These are phyloP conservation scores for Scylla paramamosain DNA, from an alignment of 1,140 invertebrate species.

Conservation along the genomic window DNA sequence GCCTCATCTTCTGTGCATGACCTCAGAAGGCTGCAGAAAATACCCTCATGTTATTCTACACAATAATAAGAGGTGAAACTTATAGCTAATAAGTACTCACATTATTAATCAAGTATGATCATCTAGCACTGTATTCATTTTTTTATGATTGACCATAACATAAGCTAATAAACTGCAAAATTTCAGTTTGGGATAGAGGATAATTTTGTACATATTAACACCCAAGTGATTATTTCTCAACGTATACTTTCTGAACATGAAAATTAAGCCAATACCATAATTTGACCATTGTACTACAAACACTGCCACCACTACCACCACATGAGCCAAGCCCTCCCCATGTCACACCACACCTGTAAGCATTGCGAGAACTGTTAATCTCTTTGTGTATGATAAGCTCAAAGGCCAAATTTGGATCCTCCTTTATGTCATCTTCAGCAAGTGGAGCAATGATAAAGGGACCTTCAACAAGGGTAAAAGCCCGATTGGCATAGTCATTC, in stretches of 20 bases:
- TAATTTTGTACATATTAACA: no score
- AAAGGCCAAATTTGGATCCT: constrained; percentile 66
- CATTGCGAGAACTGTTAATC: constrained; percentile 67
- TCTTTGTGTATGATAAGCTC: constrained; percentile 72
- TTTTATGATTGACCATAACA: no score
- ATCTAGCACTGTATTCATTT: no score
- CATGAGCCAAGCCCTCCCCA: not conserved
- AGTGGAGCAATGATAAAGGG: constrained; percentile 62
- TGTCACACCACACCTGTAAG: constrained; percentile 58
- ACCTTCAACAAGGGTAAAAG: constrained; percentile 63
- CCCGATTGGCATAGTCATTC: constrained; percentile 60
- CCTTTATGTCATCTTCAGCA: constrained; percentile 60
- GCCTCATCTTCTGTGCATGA: constrained; percentile 63
- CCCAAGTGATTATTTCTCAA: no score
- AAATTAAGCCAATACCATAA: no score
- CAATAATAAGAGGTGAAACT: constrained; percentile 13
- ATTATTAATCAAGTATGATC: no score
- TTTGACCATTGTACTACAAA: not conserved
- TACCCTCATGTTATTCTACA: not conserved
- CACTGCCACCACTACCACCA: not conserved
- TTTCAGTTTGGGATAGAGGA: no score
- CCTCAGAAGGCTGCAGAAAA: constrained; percentile 53
- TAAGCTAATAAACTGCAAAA: no score
- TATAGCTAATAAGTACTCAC: not conserved
- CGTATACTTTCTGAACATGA: no score